A percentile compares a stretch with the other conserved stretches of the same genome.
Evolutionary conservation across 1,140 invertebrate species (phyloP).

Genomic region (Drosophila paulistorum): DNA sequence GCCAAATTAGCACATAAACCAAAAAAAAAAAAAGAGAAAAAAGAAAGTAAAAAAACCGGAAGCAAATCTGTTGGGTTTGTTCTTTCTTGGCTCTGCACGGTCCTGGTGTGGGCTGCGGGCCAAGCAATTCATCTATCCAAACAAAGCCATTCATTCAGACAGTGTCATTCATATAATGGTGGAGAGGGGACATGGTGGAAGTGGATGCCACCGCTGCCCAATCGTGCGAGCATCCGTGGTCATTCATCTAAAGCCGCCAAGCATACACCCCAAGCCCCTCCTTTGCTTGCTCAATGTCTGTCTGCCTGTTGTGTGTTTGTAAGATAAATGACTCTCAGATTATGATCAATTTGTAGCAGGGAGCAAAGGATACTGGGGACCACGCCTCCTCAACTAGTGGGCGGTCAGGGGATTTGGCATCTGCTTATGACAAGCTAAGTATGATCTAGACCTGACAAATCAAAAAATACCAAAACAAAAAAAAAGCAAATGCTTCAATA

Average conservation of each 20-base stretch:
- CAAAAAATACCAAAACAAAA: slow-evolving; percentile 28
- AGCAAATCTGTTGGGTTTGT: slow-evolving; percentile 46
- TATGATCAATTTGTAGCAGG: slow-evolving; percentile 79
- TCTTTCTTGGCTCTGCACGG: slow-evolving; percentile 2
- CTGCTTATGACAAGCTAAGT: slow-evolving; percentile 77
- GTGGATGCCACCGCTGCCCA: slow-evolving; percentile 53
- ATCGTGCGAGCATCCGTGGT: slow-evolving; percentile 72
- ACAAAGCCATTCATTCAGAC: slow-evolving; percentile 76
- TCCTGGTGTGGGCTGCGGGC: slow-evolving; percentile 44
- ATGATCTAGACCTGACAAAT: slow-evolving; percentile 32
- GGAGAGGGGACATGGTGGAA: not conserved
- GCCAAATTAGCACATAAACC: slow-evolving; percentile 73
- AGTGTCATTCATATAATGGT: slow-evolving; percentile 60
- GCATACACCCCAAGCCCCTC: slow-evolving; percentile 16
- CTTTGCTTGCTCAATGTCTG: slow-evolving; percentile 15
- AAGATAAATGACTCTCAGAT: slow-evolving; percentile 78
- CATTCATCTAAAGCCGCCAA: slow-evolving; percentile 68
- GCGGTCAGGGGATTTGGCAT: slow-evolving; percentile 25
- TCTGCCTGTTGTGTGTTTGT: slow-evolving; percentile 24
- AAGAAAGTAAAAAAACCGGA: slow-evolving; percentile 22
- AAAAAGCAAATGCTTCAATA: not conserved
- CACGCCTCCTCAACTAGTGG: slow-evolving; percentile 12
- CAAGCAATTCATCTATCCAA: slow-evolving; percentile 76
- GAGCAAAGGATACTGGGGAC: not conserved
- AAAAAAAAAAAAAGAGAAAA: slow-evolving; percentile 26